phyloP scores from a whole-genome alignment of 2,888 invertebrate species.

The Troides aeacus region DNA sequence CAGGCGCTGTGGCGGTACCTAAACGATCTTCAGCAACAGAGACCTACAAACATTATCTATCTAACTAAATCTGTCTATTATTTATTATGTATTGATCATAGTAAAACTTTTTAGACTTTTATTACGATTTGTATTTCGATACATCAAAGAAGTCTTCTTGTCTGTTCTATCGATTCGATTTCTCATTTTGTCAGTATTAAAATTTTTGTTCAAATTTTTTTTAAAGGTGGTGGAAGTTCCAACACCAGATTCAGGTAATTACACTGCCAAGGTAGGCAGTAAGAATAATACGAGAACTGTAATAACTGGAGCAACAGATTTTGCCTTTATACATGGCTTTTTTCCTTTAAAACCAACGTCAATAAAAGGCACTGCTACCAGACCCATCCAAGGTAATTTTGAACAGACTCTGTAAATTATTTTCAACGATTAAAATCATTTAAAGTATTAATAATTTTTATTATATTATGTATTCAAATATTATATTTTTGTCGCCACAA shows the following conservation, averaged over 20 bases:
- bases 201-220: neutral
- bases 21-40: no score
- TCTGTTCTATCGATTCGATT: neutral
- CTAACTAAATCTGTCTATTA: no score
- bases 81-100: no score
- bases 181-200: neutral
- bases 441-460: no score
- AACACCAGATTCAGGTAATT: slow-evolving; percentile 39
- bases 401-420: neutral
- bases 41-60: no score
- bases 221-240: slow-evolving; percentile 44
- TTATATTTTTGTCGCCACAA: no score
- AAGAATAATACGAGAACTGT: slow-evolving; percentile 37
- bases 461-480: no score
- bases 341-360: slow-evolving; percentile 41
- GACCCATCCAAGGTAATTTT: slow-evolving; percentile 48
- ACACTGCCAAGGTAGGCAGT: slow-evolving; percentile 44
- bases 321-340: slow-evolving; percentile 54
- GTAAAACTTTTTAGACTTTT: no score
- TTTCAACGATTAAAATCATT: no score
- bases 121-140: no score
- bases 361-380: slow-evolving; percentile 45
- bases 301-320: slow-evolving; percentile 42
- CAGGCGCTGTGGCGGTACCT: no score
- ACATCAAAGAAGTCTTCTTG: no score